Evolutionary conservation across 2,797 vertebrate genomes (phyloP), one percentile per base, ranked within the genome.

Genomic region (Enteromius treurensis): DNA sequence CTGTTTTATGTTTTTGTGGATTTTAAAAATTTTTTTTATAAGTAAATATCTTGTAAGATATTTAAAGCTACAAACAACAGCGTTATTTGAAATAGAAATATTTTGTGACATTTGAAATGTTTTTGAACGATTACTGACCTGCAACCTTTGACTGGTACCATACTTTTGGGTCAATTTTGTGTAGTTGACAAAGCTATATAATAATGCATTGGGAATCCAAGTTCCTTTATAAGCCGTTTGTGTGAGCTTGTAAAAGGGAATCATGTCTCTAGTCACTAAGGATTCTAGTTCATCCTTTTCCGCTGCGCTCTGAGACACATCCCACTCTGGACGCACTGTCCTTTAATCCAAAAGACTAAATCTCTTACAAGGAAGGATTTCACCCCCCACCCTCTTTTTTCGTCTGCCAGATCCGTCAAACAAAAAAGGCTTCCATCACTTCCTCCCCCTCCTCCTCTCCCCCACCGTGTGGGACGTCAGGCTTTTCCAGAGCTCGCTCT

Each of bases 271-370:
- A 73, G 42, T 67, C n/a, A n/a, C 60, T 34, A 3, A 40, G 68
- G n/a, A 79, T 65, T 62, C 65, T 40, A 47, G 21, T 69, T 77
- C 32, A 49, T 71, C 86, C 80, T 87, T 55, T 62, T 83, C 75
- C 8, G 40, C 58, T 67, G 62, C 10, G 79, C 64, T 68, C 40
- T 23, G 77, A 84, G 83, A 73, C 75, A 26, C 69, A 58, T 80
- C 45, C 65, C 62, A 17, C 70, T 68, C 70, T 90, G 90, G 90
- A 88, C 84, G 82, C 19, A 84, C 80, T 89, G 89, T 87, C 84
- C 92, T 91, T 91, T 90, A 92, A 92, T 92, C 91, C 91, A 5
- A 79, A 87, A 90, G 89, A 91, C 90, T 92, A 93, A 93, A 93
- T 94, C 92, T 93, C 88, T 73, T 92, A 92, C 91, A 91, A 81